phyloP scores from a whole-genome alignment of 2,888 invertebrate species.

The Plutella xylostella region DNA sequence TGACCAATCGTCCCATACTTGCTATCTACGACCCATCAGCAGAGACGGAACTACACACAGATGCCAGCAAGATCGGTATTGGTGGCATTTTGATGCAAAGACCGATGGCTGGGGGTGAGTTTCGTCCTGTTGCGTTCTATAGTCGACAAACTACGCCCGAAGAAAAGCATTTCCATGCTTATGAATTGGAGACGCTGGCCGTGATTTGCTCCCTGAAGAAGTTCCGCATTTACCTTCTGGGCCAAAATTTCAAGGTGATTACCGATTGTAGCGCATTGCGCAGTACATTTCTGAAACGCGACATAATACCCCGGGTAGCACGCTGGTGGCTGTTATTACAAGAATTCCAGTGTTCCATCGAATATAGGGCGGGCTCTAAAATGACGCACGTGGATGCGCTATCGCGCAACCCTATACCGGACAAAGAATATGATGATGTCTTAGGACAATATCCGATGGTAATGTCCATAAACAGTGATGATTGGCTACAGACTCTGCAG shows the following conservation, averaged over 20 bases:
- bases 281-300: constrained; percentile 13
- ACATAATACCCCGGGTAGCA: constrained; percentile 11
- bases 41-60: constrained; percentile 19
- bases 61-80: constrained; percentile 16
- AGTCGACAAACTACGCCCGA: constrained; percentile 19
- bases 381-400: constrained; percentile 13
- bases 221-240: constrained; percentile 9
- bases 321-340: constrained; percentile 11
- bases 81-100: constrained; percentile 16
- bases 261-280: constrained; percentile 19
- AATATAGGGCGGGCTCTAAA: constrained; percentile 7
- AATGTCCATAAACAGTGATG: constrained; percentile 7
- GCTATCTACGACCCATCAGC: constrained; percentile 22
- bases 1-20: constrained; percentile 19
- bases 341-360: constrained; percentile 8
- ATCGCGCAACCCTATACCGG: constrained; percentile 4
- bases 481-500: constrained; percentile 19
- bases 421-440: neutral
- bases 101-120: constrained; percentile 5
- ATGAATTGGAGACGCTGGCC: constrained; percentile 21
- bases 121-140: constrained; percentile 15
- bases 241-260: constrained; percentile 8
- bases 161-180: constrained; percentile 16
- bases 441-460: constrained; percentile 2
- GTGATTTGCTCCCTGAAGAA: constrained; percentile 13